Conservation (phyloP, 2,113 vertebrate genomes). For the Candoia aspera region DNA sequence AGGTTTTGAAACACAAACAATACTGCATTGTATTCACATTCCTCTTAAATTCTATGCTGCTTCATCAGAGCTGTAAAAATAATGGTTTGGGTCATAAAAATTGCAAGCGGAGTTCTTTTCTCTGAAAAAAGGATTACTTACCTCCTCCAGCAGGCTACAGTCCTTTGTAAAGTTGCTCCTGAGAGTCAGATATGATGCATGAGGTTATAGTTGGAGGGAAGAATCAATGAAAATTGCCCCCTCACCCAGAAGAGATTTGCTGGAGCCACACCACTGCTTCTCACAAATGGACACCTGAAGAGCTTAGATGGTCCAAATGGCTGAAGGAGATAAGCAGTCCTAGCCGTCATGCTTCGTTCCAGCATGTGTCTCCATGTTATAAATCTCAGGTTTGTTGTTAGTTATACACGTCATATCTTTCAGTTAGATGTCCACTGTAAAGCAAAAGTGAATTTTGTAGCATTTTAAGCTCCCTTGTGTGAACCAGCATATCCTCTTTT, state of each 20-base stretch:
- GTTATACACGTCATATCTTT: not conserved
- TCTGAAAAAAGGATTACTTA: not conserved
- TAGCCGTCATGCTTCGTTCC: not conserved
- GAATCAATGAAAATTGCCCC: not conserved
- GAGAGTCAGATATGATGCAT: not conserved
- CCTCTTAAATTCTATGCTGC: not conserved
- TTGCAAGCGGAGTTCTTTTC: not conserved
- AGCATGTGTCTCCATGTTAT: not conserved
- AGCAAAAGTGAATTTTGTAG: not conserved
- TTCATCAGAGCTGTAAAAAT: not conserved
- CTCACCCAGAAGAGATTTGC: not conserved
- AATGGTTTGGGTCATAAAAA: not conserved
- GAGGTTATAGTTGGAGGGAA: not conserved
- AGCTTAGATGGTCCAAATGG: not conserved
- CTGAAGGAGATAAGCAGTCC: not conserved
- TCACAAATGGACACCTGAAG: not conserved
- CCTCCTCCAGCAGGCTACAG: not conserved
- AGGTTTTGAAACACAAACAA: not conserved
- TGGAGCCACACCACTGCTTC: not conserved
- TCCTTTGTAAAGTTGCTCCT: not conserved
- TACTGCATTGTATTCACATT: not conserved
- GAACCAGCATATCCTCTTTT: not conserved
- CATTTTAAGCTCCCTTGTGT: not conserved
- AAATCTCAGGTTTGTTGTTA: not conserved
- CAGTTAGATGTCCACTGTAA: not conserved